Conservation (phyloP, 2,888 invertebrate species). For the Chironomus riparius region DNA sequence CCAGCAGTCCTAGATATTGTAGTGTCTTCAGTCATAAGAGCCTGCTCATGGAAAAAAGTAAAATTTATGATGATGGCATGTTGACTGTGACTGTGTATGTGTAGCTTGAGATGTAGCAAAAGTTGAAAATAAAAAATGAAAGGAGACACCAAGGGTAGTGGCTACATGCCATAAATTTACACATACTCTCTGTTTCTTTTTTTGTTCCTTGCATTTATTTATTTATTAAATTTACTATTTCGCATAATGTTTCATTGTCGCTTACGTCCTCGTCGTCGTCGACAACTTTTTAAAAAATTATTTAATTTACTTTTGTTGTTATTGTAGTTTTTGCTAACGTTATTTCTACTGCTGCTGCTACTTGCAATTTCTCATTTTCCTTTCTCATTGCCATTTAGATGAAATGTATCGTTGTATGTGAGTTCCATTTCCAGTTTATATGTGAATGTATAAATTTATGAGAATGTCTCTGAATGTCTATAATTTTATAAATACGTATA, state of each 20-base stretch:
- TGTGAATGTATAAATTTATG: background rate
- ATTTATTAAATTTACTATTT: constrained; percentile 20
- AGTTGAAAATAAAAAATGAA: background rate
- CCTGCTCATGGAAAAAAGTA: background rate
- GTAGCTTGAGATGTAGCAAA: too few species aligned
- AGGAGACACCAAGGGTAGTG: background rate
- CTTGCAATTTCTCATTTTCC: background rate
- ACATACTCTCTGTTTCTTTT: background rate
- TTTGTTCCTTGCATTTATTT: background rate
- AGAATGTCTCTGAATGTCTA: background rate
- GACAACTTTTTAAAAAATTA: background rate
- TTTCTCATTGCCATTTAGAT: background rate
- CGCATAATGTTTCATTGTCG: constrained; percentile 11
- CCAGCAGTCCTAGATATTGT: background rate
- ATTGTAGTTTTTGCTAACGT: background rate
- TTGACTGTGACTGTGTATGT: background rate
- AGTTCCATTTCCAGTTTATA: background rate
- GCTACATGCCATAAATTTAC: constrained; percentile 16
- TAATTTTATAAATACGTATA: background rate
- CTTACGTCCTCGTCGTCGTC: background rate
- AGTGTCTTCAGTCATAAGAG: too few species aligned
- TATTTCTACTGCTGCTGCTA: background rate
- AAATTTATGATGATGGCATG: constrained; percentile 19
- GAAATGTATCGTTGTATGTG: background rate
- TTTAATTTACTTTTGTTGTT: background rate